Evolutionary conservation across 1,140 invertebrate species (phyloP).

Genomic region (Hermatobates lingyangjiaoensis): DNA sequence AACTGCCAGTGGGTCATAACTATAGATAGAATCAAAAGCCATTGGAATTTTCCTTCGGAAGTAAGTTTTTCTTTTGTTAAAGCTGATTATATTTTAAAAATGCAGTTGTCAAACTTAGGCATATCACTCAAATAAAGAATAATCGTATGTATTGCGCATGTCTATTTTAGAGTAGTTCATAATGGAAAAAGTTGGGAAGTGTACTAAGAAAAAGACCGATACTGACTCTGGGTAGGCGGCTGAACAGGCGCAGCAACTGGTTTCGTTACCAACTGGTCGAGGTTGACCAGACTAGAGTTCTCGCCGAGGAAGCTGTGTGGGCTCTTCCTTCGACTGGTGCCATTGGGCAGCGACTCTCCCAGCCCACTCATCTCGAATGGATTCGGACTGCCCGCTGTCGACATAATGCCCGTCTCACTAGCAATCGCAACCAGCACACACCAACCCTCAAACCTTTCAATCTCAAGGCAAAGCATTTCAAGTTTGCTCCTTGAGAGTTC

Average conservation of each 20-base stretch:
- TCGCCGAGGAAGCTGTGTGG: slow-evolving; percentile 85
- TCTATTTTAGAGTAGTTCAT: not conserved
- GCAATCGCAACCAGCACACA: not conserved
- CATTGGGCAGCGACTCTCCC: slow-evolving; percentile 22
- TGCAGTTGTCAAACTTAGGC: not conserved
- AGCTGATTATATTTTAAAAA: slow-evolving; percentile 1
- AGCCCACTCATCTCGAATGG: slow-evolving; percentile 49
- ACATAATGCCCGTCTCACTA: not conserved
- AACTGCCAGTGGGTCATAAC: too few relatives aligned
- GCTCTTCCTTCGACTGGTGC: slow-evolving; percentile 51
- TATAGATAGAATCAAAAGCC: too few relatives aligned
- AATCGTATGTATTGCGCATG: not conserved
- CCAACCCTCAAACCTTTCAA: not conserved
- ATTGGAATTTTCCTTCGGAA: too few relatives aligned
- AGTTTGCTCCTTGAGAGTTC: too few relatives aligned
- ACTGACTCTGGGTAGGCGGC: slow-evolving; percentile 1
- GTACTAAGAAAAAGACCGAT: not conserved
- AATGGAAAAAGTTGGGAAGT: not conserved
- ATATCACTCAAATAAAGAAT: not conserved
- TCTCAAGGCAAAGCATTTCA: not conserved
- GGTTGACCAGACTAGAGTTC: slow-evolving; percentile 81
- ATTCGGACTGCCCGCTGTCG: slow-evolving; percentile 33
- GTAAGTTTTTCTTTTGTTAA: too few relatives aligned
- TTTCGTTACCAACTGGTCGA: slow-evolving; percentile 75
- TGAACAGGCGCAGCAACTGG: slow-evolving; percentile 12